Evolutionary conservation across 2,113 vertebrate genomes (phyloP), one percentile per base, ranked within the genome.

Genomic region (Marmota flaviventris): DNA sequence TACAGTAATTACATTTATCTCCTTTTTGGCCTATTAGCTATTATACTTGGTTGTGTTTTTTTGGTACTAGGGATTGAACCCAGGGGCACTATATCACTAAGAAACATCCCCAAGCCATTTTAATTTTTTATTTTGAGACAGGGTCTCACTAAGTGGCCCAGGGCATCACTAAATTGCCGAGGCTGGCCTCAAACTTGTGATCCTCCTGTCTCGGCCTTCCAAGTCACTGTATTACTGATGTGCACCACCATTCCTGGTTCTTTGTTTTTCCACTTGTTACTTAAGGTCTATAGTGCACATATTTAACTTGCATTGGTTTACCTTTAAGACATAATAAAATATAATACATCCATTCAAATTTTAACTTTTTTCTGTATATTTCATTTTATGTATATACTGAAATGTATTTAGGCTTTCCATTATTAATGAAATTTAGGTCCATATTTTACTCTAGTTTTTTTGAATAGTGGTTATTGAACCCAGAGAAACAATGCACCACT

Each of bases 281-380:
- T 85, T 91, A 75, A 78, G 58, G 3, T 91, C 17, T 84, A 16
- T 79, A 81, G 22, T 96, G 12, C 24, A 75, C 29, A 53, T 70
- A 63, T 51, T 51, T 51, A 87, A 83, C 32, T 81, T 94, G 77
- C 25, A 45, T 56, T 53, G 70, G 39, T 78, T 56, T 77, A 39
- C 12, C 10, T 90, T 96, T 87, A 96, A n/a, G 85, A 84, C 29
- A 70, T 67, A 72, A 93, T 86, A 75, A 85, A 85, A 89, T 93
- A 77, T 11, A 84, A 65, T 51, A 51, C 48, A 13, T 51, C 42
- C 20, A 91, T 89, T 82, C 42, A 16, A 77, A 51, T 96, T 76
- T 78, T 85, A 75, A 58, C 37, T 91, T 88, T 32, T 34, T 85
- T 83, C 25, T 86, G 10, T 96, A 81, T 67, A 93, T 67, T 89